Conservation (phyloP, 2,888 invertebrate species). For the Brachylomia viminalis region DNA sequence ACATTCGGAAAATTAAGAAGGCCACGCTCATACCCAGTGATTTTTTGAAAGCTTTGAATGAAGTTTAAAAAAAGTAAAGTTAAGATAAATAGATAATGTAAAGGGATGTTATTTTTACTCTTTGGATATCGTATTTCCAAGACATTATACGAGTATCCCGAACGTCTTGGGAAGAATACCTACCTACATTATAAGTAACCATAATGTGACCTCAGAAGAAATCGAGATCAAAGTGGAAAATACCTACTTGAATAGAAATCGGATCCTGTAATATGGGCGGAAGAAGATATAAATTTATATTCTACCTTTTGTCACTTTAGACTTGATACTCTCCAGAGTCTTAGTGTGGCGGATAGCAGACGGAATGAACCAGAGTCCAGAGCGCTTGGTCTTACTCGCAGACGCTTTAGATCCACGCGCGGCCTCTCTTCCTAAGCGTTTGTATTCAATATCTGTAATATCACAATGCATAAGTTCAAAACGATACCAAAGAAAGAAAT, state of each 20-base stretch:
- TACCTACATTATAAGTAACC: not conserved
- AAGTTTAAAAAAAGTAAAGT: not conserved
- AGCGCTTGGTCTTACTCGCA: conserved; percentile 80
- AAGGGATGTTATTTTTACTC: not conserved
- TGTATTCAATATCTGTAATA: conserved; percentile 87
- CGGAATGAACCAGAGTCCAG: conserved; percentile 88
- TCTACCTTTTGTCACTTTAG: conserved; percentile 86
- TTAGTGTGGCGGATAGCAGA: conserved; percentile 88
- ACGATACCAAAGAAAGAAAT: not conserved
- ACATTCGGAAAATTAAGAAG: not conserved
- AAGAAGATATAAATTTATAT: not conserved
- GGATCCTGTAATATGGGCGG: not conserved
- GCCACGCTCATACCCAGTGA: not conserved
- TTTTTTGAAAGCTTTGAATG: not conserved
- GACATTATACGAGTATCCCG: not conserved
- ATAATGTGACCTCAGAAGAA: not conserved
- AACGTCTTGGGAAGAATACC: not conserved
- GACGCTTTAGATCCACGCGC: conserved; percentile 76
- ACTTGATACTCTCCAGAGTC: conserved; percentile 88
- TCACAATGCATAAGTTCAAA: not conserved
- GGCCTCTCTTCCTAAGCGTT: conserved; percentile 83
- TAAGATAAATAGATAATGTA: not conserved
- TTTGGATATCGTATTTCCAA: not conserved
- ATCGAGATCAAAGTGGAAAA: not conserved
- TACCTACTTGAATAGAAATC: not conserved